Conservation (phyloP, 1,140 invertebrate species). For the Zaprionus africanus region DNA sequence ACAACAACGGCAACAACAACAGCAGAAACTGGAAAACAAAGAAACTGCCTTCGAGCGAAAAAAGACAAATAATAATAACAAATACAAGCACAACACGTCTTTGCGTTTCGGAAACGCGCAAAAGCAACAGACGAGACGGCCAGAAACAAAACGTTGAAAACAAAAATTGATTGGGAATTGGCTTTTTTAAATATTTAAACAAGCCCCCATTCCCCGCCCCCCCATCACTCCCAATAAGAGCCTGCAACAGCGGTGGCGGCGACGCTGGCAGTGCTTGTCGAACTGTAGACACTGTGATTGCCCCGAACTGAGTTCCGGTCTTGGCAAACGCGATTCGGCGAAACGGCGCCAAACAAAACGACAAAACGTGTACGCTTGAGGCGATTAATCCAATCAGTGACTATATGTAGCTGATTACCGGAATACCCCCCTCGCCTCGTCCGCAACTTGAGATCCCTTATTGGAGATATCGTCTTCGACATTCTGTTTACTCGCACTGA, state of each 20-base stretch:
- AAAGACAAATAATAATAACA: conserved; percentile 50
- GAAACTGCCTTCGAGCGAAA: conserved; percentile 60
- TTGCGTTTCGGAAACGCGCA: conserved; percentile 62
- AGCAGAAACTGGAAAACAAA: conserved; percentile 57
- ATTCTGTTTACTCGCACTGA: background rate
- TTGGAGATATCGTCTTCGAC: background rate
- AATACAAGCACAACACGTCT: conserved; percentile 53
- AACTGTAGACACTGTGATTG: conserved; percentile 16
- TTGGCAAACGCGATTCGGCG: conserved; percentile 1
- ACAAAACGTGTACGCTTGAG: conserved; percentile 63
- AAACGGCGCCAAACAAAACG: conserved; percentile 65
- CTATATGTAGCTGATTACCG: conserved; percentile 67
- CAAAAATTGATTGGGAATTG: conserved; percentile 42
- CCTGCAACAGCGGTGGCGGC: background rate
- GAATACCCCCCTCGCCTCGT: background rate
- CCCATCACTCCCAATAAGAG: background rate
- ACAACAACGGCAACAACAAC: conserved; percentile 36
- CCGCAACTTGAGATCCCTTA: background rate
- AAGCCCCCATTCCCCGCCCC: background rate
- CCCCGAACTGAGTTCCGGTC: background rate
- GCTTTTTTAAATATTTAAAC: conserved; percentile 24
- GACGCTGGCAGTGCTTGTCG: conserved; percentile 6
- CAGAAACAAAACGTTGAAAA: conserved; percentile 20
- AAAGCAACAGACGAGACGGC: conserved; percentile 27
- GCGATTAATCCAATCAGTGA: conserved; percentile 21